Evolutionary conservation across 2,113 vertebrate species (phyloP).

Genomic region (Puma concolor): DNA sequence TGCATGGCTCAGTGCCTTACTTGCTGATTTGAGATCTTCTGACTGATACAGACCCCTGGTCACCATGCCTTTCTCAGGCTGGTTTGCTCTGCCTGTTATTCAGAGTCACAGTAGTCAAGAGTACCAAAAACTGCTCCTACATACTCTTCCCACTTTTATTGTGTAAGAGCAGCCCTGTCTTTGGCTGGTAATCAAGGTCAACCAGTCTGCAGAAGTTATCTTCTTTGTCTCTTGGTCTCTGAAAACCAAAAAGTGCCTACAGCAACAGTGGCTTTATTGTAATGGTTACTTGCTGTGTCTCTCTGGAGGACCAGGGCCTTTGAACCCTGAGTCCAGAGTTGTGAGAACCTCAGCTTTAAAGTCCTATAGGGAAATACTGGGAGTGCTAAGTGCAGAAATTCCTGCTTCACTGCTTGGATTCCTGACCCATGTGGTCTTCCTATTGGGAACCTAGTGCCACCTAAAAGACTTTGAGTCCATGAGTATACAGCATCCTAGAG

Average conservation of each 20-base stretch:
- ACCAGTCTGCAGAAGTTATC: not conserved
- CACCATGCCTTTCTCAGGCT: not conserved
- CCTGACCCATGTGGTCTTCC: not conserved
- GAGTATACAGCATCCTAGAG: not conserved
- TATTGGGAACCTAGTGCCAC: not conserved
- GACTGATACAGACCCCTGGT: not conserved
- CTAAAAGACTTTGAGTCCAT: not conserved
- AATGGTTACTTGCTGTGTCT: not conserved
- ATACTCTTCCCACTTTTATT: not conserved
- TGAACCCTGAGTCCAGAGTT: not conserved
- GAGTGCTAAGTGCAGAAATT: not conserved
- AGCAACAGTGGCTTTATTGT: not conserved
- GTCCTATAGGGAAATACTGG: not conserved
- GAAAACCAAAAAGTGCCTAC: not conserved
- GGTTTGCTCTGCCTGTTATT: not conserved
- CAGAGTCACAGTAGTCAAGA: not conserved
- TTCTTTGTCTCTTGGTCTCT: not conserved
- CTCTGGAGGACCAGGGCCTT: not conserved
- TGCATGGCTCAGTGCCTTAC: not conserved
- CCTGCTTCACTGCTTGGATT: not conserved
- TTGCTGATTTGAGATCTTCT: not conserved
- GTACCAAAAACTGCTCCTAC: not conserved
- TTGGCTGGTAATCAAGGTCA: not conserved
- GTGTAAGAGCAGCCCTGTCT: not conserved
- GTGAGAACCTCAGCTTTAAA: not conserved